Evolutionary conservation across 1,140 invertebrate genomes (phyloP).

Genomic region (Aphaenogaster rudis): DNA sequence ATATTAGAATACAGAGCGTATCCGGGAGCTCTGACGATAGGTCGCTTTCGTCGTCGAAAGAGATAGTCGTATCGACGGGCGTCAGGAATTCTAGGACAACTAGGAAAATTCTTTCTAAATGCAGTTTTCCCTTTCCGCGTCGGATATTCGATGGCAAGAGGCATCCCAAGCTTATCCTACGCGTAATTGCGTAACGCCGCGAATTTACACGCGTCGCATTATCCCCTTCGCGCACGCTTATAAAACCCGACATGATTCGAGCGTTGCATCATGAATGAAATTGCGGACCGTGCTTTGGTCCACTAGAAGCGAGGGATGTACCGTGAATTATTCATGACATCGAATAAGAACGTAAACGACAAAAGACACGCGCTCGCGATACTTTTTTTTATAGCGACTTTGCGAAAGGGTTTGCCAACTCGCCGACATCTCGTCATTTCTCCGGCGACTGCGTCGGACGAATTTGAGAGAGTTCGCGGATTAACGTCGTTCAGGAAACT

Average conservation of each 20-base stretch:
- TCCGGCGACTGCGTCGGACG: background rate
- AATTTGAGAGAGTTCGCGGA: background rate
- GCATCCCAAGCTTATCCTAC: background rate
- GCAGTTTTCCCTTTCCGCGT: background rate
- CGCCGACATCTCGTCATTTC: background rate
- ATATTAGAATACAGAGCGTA: constrained; percentile 2
- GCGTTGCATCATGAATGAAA: constrained; percentile 68
- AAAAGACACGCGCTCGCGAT: constrained; percentile 39
- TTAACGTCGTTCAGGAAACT: background rate
- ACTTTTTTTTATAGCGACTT: constrained; percentile 12
- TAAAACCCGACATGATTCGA: constrained; percentile 61
- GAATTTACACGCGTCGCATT: constrained; percentile 52
- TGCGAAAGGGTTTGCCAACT: constrained; percentile 18
- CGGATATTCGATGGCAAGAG: background rate
- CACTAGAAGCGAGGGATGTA: constrained; percentile 64
- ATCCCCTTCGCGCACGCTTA: constrained; percentile 54
- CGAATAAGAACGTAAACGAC: constrained; percentile 56
- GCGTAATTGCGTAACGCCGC: constrained; percentile 43
- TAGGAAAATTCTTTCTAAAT: background rate
- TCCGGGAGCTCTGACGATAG: background rate
- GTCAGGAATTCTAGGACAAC: background rate
- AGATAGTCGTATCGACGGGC: background rate
- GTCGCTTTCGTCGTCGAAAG: background rate
- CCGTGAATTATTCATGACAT: constrained; percentile 62
- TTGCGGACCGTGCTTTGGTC: constrained; percentile 58